These are phyloP conservation scores for Troglohyphantes excavatus DNA, from an alignment of 2,888 invertebrate species.

Conservation along the genomic window DNA sequence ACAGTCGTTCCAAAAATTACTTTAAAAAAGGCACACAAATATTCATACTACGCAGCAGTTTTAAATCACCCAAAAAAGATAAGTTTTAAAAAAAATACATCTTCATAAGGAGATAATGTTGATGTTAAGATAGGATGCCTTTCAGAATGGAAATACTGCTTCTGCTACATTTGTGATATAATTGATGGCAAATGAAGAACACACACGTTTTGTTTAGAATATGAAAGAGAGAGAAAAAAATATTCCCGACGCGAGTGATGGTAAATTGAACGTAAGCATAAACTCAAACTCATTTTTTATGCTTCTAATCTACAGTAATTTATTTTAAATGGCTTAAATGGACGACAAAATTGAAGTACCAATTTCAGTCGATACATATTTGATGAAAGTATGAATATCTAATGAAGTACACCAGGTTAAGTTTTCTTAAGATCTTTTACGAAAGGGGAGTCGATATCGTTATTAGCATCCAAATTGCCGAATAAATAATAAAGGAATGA, in stretches of 20 bases:
- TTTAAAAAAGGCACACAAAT: too few relatives aligned
- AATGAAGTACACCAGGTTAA: slow-evolving; percentile 31
- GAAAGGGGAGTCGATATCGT: slow-evolving; percentile 3
- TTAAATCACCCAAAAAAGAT: too few relatives aligned
- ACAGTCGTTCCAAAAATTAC: too few relatives aligned
- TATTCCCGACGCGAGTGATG: background rate
- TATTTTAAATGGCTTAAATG: slow-evolving; percentile 60
- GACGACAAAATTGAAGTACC: slow-evolving; percentile 45
- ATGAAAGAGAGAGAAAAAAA: background rate
- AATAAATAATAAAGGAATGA: slow-evolving; percentile 39
- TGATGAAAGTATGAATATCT: slow-evolving; percentile 56
- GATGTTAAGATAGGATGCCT: too few relatives aligned
- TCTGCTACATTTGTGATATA: background rate
- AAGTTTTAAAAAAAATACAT: too few relatives aligned
- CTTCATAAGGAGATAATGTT: too few relatives aligned
- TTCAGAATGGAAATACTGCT: too few relatives aligned
- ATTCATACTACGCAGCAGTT: too few relatives aligned
- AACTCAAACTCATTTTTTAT: slow-evolving; percentile 26
- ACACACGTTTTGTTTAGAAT: background rate
- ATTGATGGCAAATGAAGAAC: background rate
- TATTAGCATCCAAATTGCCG: slow-evolving; percentile 29
- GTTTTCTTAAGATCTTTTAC: background rate
- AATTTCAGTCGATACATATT: slow-evolving; percentile 53
- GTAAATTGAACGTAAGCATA: slow-evolving; percentile 28
- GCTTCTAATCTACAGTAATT: slow-evolving; percentile 35